Evolutionary conservation across 1,140 invertebrate genomes (phyloP).

Genomic region (Pectinophora gossypiella): DNA sequence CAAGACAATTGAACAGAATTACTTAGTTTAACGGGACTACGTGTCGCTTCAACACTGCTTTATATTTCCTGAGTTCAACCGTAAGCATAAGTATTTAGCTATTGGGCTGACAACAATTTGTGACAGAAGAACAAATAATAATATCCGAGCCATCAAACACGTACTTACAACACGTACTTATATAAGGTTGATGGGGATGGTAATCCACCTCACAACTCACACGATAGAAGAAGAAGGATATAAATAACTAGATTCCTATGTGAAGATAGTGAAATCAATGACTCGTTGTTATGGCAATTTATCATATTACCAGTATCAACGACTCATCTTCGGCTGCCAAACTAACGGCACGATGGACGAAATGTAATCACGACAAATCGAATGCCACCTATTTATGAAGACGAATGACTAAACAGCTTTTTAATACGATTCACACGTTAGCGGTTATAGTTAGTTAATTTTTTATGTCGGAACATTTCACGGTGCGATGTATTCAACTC

Average conservation of each 20-base stretch:
- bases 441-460: conserved; percentile 72
- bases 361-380: conserved; percentile 74
- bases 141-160: no score
- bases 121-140: no score
- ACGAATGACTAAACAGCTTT: conserved; percentile 72
- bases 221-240: no score
- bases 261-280: no score
- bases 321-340: not conserved
- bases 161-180: no score
- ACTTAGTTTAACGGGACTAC: conserved; percentile 56
- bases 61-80: not conserved
- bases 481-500: conserved; percentile 71
- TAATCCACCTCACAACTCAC: no score
- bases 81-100: no score
- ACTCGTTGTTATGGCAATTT: no score
- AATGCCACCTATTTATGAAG: conserved; percentile 73
- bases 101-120: no score
- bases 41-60: conserved; percentile 21
- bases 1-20: conserved; percentile 67
- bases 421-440: conserved; percentile 75
- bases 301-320: no score
- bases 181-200: no score
- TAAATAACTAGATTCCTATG: no score
- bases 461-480: conserved; percentile 73
- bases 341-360: conserved; percentile 69